Percentiles rank a stretch among this genome's conserved stretches.
Evolutionary conservation across 2,797 vertebrate genomes (phyloP).

Genomic region (Sitta carolinensis): DNA sequence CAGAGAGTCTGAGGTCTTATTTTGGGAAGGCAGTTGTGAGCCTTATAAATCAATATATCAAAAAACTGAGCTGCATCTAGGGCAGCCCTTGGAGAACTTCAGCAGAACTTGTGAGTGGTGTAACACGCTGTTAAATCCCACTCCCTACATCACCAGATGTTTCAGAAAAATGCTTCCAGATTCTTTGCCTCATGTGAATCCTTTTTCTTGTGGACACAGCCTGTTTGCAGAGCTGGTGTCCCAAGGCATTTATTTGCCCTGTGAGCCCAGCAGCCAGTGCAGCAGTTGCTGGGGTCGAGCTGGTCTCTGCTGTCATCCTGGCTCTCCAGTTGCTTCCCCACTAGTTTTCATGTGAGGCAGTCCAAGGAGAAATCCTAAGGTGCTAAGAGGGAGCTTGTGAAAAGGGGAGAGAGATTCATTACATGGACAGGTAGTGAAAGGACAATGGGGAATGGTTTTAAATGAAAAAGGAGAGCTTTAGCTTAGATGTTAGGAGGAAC

Average conservation of each 20-base stretch:
- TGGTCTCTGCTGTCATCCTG: not conserved
- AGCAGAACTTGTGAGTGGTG: not conserved
- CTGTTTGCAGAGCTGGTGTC: not conserved
- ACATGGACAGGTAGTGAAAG: not conserved
- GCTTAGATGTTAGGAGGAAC: not conserved
- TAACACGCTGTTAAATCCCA: not conserved
- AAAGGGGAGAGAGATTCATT: not conserved
- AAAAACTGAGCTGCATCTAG: not conserved
- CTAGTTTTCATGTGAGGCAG: not conserved
- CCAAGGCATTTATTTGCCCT: not conserved
- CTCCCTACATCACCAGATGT: not conserved
- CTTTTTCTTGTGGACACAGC: not conserved
- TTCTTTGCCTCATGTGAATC: not conserved
- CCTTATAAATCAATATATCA: not conserved
- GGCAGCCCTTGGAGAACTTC: not conserved
- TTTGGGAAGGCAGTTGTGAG: slow-evolving; percentile 36
- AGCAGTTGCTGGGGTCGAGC: not conserved
- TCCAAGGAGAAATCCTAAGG: not conserved
- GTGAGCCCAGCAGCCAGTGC: not conserved
- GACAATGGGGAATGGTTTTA: rapidly evolving
- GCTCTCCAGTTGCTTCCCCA: not conserved
- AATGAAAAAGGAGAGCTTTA: not conserved
- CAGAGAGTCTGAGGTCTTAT: not conserved
- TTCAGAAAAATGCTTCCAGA: not conserved
- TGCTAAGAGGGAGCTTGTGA: not conserved